Conservation (phyloP, 2,797 vertebrate species). For the Calcarius lapponicus region DNA sequence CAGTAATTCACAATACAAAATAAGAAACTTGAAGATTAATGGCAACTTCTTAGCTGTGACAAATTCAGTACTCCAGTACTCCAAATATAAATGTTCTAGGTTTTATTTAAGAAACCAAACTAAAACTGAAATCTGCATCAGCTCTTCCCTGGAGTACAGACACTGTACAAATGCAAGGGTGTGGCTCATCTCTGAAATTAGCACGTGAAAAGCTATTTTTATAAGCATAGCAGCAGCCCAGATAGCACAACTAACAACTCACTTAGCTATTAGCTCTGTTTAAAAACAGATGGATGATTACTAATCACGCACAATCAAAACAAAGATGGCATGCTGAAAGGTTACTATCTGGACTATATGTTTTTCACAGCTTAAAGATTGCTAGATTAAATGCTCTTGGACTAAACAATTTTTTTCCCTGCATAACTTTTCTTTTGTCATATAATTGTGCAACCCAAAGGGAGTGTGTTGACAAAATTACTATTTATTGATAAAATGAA, state of each 20-base stretch:
- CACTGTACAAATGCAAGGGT: not conserved
- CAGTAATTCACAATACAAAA: constrained; percentile 41
- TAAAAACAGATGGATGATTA: not conserved
- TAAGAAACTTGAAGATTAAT: constrained; percentile 4
- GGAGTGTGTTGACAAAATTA: not conserved
- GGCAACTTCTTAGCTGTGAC: not conserved
- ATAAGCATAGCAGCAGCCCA: not conserved
- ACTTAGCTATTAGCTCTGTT: not conserved
- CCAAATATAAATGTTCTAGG: constrained; percentile 25
- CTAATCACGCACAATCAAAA: not conserved
- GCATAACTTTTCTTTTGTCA: not conserved
- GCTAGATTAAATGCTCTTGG: not conserved
- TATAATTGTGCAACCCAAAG: not conserved
- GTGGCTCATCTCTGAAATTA: constrained; percentile 44
- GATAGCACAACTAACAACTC: not conserved
- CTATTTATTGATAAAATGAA: not conserved
- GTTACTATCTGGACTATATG: not conserved
- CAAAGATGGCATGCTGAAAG: not conserved
- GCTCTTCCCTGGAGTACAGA: not conserved
- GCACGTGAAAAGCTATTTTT: constrained; percentile 52
- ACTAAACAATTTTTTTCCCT: not conserved
- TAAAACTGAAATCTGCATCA: constrained; percentile 5
- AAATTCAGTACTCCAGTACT: not conserved
- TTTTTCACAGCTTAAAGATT: not conserved
- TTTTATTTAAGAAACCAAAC: not conserved